Base-by-base conservation (phyloP, 2,113 vertebrate species). In the Pseudorasbora parva region DNA sequence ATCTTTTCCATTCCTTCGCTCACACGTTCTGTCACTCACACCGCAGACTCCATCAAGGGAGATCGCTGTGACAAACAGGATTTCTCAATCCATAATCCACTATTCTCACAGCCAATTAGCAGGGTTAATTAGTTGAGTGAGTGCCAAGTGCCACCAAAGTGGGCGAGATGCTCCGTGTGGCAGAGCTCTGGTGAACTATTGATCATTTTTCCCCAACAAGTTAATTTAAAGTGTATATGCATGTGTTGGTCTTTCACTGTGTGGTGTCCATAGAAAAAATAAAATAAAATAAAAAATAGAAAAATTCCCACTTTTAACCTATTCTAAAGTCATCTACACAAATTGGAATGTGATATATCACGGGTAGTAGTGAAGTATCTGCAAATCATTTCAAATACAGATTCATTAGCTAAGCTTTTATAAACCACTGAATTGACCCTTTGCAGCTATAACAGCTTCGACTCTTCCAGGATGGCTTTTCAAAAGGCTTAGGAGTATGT, bases 61-160 rank as follows among this genome's bases (percentile, higher is more conserved):
- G 85, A 86, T 81, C 74, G 17, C 90, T 86, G 86, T 93, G 90
- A 91, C 91, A 78, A 89, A 93, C 89, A 88, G 85, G 86, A 91
- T 92, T 92, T 90, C 87, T 90, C 87, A 57, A 79, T 74, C 76
- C 27, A 87, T 87, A 90, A 92, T 85, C 82, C 89, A 84, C 86
- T 84, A 88, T 89, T 90, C 87, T 81, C 83, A 87, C 72, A 86
- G 85, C 87, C 87, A 89, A 92, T 94, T 92, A 90, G 21, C 25
- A 85, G 87, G 90, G 92, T 92, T 93, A 93, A 93, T 94, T 92
- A 88, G 88, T 90, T 92, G 92, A 89, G 87, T 81, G 23, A 37
- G 80, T 89, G 89, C 90, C 90, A 93, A 93, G 89, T 71, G 71
- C 84, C 88, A 85, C 68, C 82, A 86, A 84, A 59, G 30, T 84